phyloP scores from a whole-genome alignment of 2,888 invertebrate species.

The Cerastis leucographa region DNA sequence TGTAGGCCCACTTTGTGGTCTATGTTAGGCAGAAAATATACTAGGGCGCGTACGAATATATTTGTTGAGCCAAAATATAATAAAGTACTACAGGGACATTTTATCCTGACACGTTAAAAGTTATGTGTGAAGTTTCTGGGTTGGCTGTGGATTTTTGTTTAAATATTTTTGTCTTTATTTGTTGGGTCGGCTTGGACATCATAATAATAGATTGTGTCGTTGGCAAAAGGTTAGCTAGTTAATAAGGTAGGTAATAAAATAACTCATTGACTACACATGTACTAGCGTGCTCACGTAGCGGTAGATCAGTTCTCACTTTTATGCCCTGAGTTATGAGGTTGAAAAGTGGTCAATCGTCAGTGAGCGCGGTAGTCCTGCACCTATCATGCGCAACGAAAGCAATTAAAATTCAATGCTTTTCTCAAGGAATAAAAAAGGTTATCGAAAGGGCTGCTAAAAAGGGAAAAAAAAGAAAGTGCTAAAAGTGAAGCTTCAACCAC shows the following conservation, averaged over 20 bases:
- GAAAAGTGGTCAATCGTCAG: too few relatives aligned
- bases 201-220: background rate
- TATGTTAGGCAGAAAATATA: constrained; percentile 47
- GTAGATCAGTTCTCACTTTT: too few relatives aligned
- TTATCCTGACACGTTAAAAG: constrained; percentile 17
- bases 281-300: too few relatives aligned
- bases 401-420: background rate
- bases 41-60: constrained; percentile 32
- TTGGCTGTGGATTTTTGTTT: background rate
- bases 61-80: constrained; percentile 37
- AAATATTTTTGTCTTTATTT: background rate
- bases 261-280: background rate
- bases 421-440: background rate
- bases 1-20: constrained; percentile 52
- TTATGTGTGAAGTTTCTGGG: constrained; percentile 21
- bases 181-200: too few relatives aligned
- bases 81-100: constrained; percentile 14
- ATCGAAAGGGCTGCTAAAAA: background rate
- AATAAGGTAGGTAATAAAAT: background rate
- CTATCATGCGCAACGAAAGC: background rate
- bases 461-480: too few relatives aligned
- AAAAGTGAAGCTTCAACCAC: background rate
- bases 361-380: too few relatives aligned
- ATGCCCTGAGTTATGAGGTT: too few relatives aligned
- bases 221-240: background rate